Conservation (phyloP, 2,113 vertebrate genomes). For the Oreochromis tanganicae region DNA sequence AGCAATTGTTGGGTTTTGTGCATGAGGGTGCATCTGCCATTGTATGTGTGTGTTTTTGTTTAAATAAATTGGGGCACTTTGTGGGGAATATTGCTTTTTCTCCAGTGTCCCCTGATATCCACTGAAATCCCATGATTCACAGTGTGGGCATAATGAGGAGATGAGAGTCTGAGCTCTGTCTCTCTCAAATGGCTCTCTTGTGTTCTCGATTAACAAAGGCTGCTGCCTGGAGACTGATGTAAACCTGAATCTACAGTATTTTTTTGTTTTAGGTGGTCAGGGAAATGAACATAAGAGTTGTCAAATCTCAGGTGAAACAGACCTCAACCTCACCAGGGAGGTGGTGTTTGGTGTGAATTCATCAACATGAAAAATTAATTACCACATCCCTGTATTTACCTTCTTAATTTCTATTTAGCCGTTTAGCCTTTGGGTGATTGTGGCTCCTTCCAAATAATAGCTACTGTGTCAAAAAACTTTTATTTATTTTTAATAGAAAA, state of each 20-base stretch:
- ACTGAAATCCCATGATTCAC: neutral
- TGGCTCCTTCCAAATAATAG: neutral
- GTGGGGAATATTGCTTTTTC: neutral
- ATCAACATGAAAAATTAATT: neutral
- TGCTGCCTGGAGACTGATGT: conserved; percentile 1
- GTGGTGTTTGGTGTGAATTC: neutral
- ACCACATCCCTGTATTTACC: neutral
- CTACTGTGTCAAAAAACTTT: neutral
- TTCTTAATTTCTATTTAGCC: neutral
- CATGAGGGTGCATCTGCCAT: neutral
- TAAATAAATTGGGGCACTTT: neutral
- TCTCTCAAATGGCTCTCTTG: neutral
- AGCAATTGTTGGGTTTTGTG: neutral
- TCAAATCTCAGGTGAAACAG: neutral
- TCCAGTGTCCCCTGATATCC: neutral
- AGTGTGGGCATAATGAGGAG: conserved; percentile 5
- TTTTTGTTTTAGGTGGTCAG: neutral
- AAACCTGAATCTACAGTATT: neutral
- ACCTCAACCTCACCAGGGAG: neutral
- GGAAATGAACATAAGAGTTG: neutral
- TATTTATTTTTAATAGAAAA: neutral
- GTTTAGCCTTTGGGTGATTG: neutral
- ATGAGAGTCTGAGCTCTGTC: neutral
- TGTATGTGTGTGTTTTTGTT: neutral
- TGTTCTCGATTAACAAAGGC: conserved; percentile 12